Conservation (phyloP, 1,140 invertebrate genomes). For the Lethrus apterus region DNA sequence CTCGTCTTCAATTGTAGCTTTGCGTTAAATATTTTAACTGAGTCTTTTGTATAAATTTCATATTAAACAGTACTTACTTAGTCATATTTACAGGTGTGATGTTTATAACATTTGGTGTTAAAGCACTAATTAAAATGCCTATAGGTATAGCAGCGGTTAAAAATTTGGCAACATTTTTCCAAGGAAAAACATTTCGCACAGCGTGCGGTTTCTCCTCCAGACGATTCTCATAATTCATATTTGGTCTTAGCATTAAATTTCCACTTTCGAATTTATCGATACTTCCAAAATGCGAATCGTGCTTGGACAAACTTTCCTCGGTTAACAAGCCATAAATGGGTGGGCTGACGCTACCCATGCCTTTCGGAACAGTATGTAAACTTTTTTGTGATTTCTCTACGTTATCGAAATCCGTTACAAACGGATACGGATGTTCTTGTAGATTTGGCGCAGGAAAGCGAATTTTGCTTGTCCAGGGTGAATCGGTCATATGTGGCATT, state of each 20-base stretch:
- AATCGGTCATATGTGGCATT: conserved; percentile 8
- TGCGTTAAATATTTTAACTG: too few relatives aligned
- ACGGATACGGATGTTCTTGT: conserved; percentile 21
- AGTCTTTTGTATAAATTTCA: too few relatives aligned
- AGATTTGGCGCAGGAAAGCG: conserved; percentile 21
- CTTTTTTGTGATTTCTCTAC: background rate
- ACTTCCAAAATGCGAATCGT: background rate
- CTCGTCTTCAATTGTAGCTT: too few relatives aligned
- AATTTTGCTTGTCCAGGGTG: conserved; percentile 16
- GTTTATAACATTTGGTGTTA: conserved; percentile 48
- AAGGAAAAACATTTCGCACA: conserved; percentile 30
- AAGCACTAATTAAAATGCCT: conserved; percentile 48
- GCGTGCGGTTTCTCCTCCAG: conserved; percentile 3
- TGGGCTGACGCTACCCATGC: background rate
- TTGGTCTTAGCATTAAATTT: conserved; percentile 17
- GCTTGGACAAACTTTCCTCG: background rate
- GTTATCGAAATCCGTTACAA: conserved; percentile 5
- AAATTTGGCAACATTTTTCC: conserved; percentile 45
- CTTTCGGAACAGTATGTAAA: background rate
- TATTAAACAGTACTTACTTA: conserved; percentile 20
- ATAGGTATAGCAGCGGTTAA: conserved; percentile 49
- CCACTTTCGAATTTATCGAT: background rate
- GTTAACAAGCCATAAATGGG: background rate
- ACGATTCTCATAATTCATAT: conserved; percentile 1
- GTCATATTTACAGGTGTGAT: conserved; percentile 38